Evolutionary conservation across 2,888 invertebrate genomes (phyloP).

Genomic region (Dicyrtoma fusca): DNA sequence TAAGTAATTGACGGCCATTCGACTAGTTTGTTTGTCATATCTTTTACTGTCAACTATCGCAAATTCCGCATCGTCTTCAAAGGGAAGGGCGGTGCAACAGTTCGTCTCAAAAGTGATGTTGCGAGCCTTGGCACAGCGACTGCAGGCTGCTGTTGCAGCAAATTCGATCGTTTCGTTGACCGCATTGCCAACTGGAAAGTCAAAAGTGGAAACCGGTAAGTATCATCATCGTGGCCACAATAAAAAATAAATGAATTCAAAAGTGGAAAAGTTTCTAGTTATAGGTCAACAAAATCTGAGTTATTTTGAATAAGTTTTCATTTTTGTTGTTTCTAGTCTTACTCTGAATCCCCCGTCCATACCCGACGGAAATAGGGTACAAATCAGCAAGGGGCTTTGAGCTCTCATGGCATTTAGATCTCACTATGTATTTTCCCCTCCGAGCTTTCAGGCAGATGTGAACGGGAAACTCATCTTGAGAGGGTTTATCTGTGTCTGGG

Average conservation of each 20-base stretch:
- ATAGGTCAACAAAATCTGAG: no score
- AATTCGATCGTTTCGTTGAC: no score
- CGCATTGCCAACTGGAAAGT: no score
- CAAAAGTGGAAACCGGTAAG: no score
- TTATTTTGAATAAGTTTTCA: no score
- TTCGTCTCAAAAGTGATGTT: background rate
- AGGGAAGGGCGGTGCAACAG: conserved; percentile 8
- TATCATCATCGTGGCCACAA: no score
- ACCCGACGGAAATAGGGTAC: background rate
- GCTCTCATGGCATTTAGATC: background rate
- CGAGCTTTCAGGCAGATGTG: conserved; percentile 9
- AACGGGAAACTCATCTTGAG: background rate
- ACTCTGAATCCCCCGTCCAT: conserved; percentile 11
- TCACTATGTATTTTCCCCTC: background rate
- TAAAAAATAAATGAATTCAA: no score
- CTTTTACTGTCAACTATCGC: background rate
- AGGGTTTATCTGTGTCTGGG: background rate
- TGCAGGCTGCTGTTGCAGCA: no score
- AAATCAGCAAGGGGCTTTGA: background rate
- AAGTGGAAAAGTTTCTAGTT: no score
- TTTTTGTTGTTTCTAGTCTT: no score
- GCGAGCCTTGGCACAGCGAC: no score
- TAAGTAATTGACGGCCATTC: background rate
- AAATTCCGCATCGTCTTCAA: conserved; percentile 1
- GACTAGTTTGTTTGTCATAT: conserved; percentile 11